Conservation (phyloP, 2,888 invertebrate genomes). For the Suillia variegata region DNA sequence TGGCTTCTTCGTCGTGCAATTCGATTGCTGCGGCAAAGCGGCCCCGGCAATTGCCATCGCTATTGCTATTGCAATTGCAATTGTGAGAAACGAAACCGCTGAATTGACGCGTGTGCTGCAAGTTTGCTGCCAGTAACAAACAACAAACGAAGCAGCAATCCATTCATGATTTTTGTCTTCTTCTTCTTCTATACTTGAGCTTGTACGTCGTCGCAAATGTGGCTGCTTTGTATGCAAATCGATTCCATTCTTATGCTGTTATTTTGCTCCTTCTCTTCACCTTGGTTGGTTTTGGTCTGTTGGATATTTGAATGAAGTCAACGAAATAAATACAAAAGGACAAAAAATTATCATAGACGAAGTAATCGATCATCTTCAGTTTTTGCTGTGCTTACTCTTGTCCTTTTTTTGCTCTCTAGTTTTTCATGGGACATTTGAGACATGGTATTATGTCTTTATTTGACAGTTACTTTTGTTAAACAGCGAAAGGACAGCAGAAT, state of each 20-base stretch:
- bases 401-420: not conserved
- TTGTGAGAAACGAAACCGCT: not conserved
- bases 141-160: no score
- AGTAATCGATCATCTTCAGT: slow-evolving; percentile 27
- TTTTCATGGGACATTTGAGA: slow-evolving; percentile 9
- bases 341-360: slow-evolving; percentile 17
- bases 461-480: slow-evolving; percentile 26
- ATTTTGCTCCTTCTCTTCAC: not conserved
- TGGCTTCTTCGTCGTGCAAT: not conserved
- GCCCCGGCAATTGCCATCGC: not conserved
- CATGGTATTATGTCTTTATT: slow-evolving; percentile 29
- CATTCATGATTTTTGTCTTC: no score
- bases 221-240: slow-evolving; percentile 4
- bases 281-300: no score
- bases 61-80: not conserved
- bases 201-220: not conserved
- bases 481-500: not conserved
- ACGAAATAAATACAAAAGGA: not conserved
- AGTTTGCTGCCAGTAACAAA: no score
- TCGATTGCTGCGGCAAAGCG: no score
- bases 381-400: slow-evolving; percentile 7
- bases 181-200: no score
- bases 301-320: not conserved
- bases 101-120: not conserved
- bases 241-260: not conserved